Conservation (phyloP, 1,140 invertebrate species). For the Oppia nitens region DNA sequence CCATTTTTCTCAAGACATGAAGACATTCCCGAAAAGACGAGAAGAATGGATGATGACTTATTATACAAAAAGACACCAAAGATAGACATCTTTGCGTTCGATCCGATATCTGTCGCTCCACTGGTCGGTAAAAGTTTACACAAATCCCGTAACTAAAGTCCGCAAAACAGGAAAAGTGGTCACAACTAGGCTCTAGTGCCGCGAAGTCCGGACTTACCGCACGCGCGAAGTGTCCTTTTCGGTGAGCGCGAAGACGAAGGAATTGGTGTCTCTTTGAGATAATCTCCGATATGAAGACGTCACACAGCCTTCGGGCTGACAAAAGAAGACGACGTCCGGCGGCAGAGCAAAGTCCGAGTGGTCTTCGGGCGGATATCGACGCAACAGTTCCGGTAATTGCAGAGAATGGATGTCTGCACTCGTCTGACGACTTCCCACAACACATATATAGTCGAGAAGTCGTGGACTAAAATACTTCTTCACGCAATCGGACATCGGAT, state of each 20-base stretch:
- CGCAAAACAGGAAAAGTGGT: slow-evolving; percentile 1
- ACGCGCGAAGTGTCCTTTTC: slow-evolving; percentile 86
- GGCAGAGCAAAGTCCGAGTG: slow-evolving; percentile 90
- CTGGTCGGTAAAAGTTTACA: slow-evolving; percentile 90
- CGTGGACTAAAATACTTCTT: slow-evolving; percentile 41
- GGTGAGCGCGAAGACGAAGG: slow-evolving; percentile 95
- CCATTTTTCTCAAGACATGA: slow-evolving; percentile 80
- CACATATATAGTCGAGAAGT: slow-evolving; percentile 77
- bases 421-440: slow-evolving; percentile 59
- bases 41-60: slow-evolving; percentile 98
- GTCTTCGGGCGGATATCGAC: slow-evolving; percentile 90
- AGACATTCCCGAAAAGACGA: slow-evolving; percentile 93
- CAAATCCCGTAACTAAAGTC: slow-evolving; percentile 65
- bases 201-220: slow-evolving; percentile 25
- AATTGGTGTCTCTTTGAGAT: slow-evolving; percentile 71
- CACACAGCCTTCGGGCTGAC: slow-evolving; percentile 93
- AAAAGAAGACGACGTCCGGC: slow-evolving; percentile 96
- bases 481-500: slow-evolving; percentile 19
- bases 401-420: slow-evolving; percentile 19
- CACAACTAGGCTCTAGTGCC: too few species aligned
- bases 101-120: slow-evolving; percentile 30
- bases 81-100: slow-evolving; percentile 10
- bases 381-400: slow-evolving; percentile 68
- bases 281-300: slow-evolving; percentile 54
- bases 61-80: slow-evolving; percentile 85